Evolutionary conservation across 1,140 invertebrate species (phyloP).

Genomic region (Papilio machaon): DNA sequence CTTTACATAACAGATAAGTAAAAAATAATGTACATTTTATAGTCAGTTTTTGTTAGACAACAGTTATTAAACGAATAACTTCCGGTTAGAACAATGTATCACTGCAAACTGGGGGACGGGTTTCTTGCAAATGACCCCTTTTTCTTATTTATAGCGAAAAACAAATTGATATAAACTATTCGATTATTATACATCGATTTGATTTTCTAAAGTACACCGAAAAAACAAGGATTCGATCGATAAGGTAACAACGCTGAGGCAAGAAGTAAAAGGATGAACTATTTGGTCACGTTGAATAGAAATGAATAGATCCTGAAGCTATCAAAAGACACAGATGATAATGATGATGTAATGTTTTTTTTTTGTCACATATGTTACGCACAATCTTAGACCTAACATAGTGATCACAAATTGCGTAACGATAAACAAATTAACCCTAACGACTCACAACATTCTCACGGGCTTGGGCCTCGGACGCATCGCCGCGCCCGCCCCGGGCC

Average conservation of each 20-base stretch:
- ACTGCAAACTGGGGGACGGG: neutral
- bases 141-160: neutral
- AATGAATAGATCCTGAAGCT: neutral
- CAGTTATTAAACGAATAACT: neutral
- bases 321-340: neutral
- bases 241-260: neutral
- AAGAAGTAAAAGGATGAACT: neutral
- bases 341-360: neutral
- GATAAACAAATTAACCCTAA: constrained; percentile 30
- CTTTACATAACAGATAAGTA: too few relatives aligned
- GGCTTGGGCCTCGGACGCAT: constrained; percentile 40
- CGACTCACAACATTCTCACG: constrained; percentile 51
- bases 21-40: too few relatives aligned
- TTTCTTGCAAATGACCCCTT: neutral
- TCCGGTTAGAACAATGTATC: neutral
- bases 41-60: too few relatives aligned
- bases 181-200: neutral
- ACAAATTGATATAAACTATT: neutral
- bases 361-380: neutral
- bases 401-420: constrained; percentile 6
- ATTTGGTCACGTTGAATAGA: neutral
- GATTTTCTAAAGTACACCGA: neutral
- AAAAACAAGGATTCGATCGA: neutral
- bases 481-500: constrained; percentile 51
- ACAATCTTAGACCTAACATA: neutral